Evolutionary conservation across 1,140 invertebrate species (phyloP), one percentile per base, ranked within the genome.

Genomic region (Drosophila setifemur): DNA sequence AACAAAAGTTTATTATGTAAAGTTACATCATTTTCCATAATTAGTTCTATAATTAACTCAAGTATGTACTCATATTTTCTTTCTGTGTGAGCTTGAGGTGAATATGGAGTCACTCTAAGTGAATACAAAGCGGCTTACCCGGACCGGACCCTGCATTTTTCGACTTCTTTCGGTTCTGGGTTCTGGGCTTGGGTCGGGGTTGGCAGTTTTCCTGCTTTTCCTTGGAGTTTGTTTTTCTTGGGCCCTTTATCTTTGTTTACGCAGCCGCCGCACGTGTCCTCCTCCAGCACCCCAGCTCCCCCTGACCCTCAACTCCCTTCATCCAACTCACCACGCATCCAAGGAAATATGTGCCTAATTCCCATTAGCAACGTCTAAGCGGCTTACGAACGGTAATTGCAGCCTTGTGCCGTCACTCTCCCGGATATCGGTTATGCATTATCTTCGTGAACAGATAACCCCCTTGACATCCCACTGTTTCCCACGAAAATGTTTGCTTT

Each of bases 371-470:
- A 74, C 44, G 57, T 39, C 37, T 82, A 82, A 82, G 77, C 78
- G 29, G 77, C 77, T 82, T 82, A 69, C 52, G 21, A 26, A 57
- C 33, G 48, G 77, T 83, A 82, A 82, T 82, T 82, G 45, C 61
- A 76, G 52, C 44, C 52, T 12, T 31, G 18, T 63, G 26, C 39
- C 18, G 12, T 35, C 39, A 28, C 39, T 28, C 14, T 21, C 11
- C 29, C 39, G n/a, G n/a, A n/a, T n/a, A 37, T 37, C 7, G 16
- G 25, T 31, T 16, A 33, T 25, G 9, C 18, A 11, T 33, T 47
- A 66, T 44, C 39, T 40, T 21, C 16, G n/a, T 55, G 28, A 47
- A 69, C 49, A 6, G 26, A 11, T 14, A 47, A 42, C 42, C 21
- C 66, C 26, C 54, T 69, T 2, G 47, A 21, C 26, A 14, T 25